Evolutionary conservation across 1,140 invertebrate genomes (phyloP).

Genomic region (Venturia canescens): DNA sequence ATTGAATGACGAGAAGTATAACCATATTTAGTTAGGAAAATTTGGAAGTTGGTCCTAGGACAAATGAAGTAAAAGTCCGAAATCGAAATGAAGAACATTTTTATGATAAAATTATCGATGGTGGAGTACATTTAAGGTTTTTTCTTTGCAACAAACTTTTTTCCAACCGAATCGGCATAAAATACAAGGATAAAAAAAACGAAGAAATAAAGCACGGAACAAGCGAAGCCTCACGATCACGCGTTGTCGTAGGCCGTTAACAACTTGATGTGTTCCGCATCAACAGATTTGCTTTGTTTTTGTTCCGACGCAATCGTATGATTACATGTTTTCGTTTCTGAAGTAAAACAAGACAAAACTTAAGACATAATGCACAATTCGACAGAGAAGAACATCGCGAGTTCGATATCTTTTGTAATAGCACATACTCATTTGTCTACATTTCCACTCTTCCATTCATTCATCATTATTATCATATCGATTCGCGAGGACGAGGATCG

Average conservation of each 20-base stretch:
- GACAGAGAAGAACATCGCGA: not conserved
- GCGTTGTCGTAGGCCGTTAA: not conserved
- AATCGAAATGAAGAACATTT: not conserved
- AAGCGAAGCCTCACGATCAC: not conserved
- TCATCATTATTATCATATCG: constrained; percentile 40
- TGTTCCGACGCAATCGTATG: not conserved
- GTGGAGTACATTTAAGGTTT: not conserved
- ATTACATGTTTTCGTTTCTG: not conserved
- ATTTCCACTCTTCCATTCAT: constrained; percentile 30
- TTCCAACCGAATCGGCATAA: not conserved
- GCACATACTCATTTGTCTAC: not conserved
- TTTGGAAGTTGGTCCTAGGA: too few relatives aligned
- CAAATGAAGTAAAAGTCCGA: too few relatives aligned
- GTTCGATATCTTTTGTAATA: constrained; percentile 9
- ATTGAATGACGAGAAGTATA: too few relatives aligned
- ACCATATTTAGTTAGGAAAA: too few relatives aligned
- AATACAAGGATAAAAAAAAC: not conserved
- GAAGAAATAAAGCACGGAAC: not conserved
- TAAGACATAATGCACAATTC: not conserved
- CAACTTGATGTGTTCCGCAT: not conserved
- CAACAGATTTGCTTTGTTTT: not conserved
- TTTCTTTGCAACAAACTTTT: not conserved
- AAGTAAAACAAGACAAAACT: not conserved
- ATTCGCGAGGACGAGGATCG: constrained; percentile 46
- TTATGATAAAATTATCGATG: not conserved